Evolutionary conservation across 2,888 invertebrate species (phyloP), one percentile per base, ranked within the genome.

Genomic region (Drosophila bunnanda): DNA sequence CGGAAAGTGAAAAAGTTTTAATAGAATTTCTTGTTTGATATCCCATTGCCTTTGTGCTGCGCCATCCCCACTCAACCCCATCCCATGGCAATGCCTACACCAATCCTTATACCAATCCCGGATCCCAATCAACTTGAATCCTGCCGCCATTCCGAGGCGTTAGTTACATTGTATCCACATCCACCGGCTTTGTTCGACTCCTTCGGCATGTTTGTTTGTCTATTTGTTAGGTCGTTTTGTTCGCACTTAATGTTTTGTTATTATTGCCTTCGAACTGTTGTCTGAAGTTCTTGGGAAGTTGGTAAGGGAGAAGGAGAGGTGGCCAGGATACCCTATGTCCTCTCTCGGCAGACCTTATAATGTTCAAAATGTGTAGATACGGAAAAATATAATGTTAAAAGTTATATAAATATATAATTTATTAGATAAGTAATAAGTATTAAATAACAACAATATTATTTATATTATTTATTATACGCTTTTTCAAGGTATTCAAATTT

Each of bases 1-100:
- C 75, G 66, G 69, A 80, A 80, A 84, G 78, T 76, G 73, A 82
- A 88, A 84, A 84, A 89, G 76, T 89, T 84, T 84, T 89, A 88
- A 88, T 89, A 76, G 89, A 85, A 82, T 82, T 84, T 79, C 72
- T 68, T 78, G 64, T 59, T 60, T 52, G 61, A 59, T 71, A 67
- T 66, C 67, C 74, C 55, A 53, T 62, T 65, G 60, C 71, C 30
- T 53, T 53, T 68, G 71, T 56, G 57, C 43, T n/a, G 10, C 12
- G 48, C 2, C 32, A 8, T 15, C 34, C 9, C 20, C n/a, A 43
- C 32, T 22, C 46, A n/a, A 46, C 25, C 25, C 46, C 28, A 20
- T 15, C 9, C n/a, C 32, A 39, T 28, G 12, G 9, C 43, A 28
- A 30, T 32, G 28, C 36, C 41, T n/a, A 28, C 22, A 6, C 44